phyloP scores from a whole-genome alignment of 1,140 invertebrate genomes.

The Magallana ariakensis region DNA sequence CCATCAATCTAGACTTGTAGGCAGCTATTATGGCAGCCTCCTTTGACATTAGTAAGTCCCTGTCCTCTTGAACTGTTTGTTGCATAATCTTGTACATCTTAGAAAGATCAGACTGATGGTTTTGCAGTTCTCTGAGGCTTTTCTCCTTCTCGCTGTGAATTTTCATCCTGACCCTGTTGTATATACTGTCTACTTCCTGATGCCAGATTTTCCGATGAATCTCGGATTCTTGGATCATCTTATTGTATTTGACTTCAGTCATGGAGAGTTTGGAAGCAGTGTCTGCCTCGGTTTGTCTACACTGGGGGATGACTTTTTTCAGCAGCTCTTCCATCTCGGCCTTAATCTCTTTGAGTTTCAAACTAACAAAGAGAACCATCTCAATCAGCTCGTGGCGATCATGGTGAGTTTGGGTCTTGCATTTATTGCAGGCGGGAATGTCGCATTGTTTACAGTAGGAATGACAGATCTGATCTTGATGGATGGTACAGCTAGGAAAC shows the following conservation, averaged over 20 bases:
- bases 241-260: background rate
- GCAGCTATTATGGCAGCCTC: background rate
- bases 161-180: background rate
- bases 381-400: background rate
- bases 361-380: background rate
- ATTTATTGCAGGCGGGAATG: background rate
- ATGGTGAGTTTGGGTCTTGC: background rate
- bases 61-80: background rate
- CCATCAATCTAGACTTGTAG: background rate
- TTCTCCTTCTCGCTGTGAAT: background rate
- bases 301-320: background rate
- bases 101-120: background rate
- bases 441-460: background rate
- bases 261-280: background rate
- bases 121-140: background rate
- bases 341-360: background rate
- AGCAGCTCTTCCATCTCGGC: background rate
- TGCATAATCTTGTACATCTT: background rate
- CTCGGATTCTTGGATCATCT: background rate
- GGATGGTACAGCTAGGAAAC: background rate
- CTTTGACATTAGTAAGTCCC: background rate
- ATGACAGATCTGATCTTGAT: background rate
- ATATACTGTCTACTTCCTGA: background rate
- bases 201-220: constrained; percentile 1
- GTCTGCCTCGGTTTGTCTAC: background rate